phyloP scores from a whole-genome alignment of 2,113 vertebrate genomes.

The Antechinus stuartii region DNA sequence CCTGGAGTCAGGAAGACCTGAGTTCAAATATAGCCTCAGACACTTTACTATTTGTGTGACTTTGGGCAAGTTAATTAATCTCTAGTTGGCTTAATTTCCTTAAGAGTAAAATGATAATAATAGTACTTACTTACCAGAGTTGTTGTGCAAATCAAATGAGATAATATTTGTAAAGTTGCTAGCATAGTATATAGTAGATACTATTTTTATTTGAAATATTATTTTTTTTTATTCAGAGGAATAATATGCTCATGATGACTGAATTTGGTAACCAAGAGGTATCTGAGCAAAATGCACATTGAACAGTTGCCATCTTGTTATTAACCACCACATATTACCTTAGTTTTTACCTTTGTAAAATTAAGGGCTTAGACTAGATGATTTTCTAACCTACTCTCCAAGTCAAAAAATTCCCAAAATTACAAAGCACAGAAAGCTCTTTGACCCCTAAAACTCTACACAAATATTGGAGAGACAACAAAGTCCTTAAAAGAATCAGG shows the following conservation, averaged over 20 bases:
- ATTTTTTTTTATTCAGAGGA: background rate
- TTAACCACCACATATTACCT: background rate
- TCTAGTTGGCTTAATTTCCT: background rate
- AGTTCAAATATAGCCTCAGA: too few relatives aligned
- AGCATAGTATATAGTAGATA: background rate
- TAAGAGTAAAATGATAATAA: background rate
- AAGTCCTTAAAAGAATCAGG: background rate
- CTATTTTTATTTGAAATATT: background rate
- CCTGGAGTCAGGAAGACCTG: too few relatives aligned
- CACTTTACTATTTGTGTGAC: too few relatives aligned
- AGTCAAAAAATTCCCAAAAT: background rate
- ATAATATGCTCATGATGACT: background rate
- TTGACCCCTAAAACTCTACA: background rate
- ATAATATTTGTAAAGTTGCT: background rate
- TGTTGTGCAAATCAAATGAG: background rate
- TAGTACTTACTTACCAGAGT: rapidly evolving
- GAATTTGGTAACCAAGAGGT: background rate
- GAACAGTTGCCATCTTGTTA: background rate
- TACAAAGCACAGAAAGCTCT: background rate
- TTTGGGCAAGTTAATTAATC: background rate
- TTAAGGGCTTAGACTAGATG: background rate
- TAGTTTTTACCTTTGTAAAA: background rate
- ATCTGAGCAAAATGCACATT: background rate
- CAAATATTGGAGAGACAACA: background rate
- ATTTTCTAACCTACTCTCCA: background rate